Conservation (phyloP, 2,888 invertebrate species). For the Torymus tubicola region DNA sequence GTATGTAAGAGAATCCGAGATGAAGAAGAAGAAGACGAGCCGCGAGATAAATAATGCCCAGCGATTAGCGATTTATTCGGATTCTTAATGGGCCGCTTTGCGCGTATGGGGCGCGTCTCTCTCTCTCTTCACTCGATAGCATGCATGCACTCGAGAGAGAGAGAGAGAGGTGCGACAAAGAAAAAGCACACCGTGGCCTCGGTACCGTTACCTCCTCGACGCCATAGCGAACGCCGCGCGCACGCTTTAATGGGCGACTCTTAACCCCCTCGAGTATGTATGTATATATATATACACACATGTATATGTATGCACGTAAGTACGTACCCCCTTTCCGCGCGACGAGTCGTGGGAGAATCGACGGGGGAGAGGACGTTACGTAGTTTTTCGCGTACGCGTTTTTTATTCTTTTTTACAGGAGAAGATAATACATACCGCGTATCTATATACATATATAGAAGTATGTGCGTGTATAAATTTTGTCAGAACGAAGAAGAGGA, state of each 20-base stretch:
- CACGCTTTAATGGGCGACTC: slow-evolving; percentile 44
- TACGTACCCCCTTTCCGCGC: slow-evolving; percentile 27
- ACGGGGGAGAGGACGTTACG: not conserved
- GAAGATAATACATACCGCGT: not conserved
- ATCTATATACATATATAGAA: not conserved
- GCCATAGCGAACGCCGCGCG: not conserved
- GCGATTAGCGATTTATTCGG: slow-evolving; percentile 73
- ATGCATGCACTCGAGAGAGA: not conserved
- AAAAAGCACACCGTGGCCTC: slow-evolving; percentile 33
- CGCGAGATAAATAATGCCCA: slow-evolving; percentile 56
- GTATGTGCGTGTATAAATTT: slow-evolving; percentile 34
- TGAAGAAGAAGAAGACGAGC: not conserved
- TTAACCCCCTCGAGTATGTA: slow-evolving; percentile 18
- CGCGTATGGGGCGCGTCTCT: slow-evolving; percentile 45
- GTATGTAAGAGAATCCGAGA: not conserved
- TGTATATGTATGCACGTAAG: too few species aligned
- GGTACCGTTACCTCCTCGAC: slow-evolving; percentile 37
- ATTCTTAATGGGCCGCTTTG: slow-evolving; percentile 64
- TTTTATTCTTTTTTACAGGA: not conserved
- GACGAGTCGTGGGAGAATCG: slow-evolving; percentile 51
- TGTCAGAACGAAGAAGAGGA: slow-evolving; percentile 1
- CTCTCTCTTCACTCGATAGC: not conserved
- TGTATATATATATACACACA: too few species aligned
- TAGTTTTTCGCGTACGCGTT: not conserved
- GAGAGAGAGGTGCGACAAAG: slow-evolving; percentile 26